phyloP scores from a whole-genome alignment of 2,113 vertebrate genomes.

The Oncorhynchus gorbuscha region DNA sequence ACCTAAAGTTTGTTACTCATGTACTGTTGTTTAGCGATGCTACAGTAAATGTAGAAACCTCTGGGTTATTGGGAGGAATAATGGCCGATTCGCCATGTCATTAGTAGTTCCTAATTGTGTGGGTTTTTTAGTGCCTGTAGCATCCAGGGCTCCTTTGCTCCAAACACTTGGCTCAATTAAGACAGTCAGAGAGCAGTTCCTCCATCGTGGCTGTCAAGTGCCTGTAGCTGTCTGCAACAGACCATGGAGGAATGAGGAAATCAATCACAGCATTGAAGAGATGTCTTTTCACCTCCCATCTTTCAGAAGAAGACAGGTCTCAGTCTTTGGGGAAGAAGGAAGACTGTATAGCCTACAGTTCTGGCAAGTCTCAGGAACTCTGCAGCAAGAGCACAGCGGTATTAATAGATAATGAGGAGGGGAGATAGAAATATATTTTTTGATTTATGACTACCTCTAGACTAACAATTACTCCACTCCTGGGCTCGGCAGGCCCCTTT shows the following conservation, averaged over 20 bases:
- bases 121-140: conserved; percentile 58
- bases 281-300: conserved; percentile 40
- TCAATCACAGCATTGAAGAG: conserved; percentile 64
- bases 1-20: neutral
- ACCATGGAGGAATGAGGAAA: conserved; percentile 58
- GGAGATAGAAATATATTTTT: conserved; percentile 39
- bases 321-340: conserved; percentile 34
- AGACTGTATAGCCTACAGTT: conserved; percentile 18
- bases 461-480: conserved; percentile 69
- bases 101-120: conserved; percentile 64
- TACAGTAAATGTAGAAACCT: conserved; percentile 50
- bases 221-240: conserved; percentile 32
- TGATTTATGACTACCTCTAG: conserved; percentile 70
- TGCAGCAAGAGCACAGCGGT: conserved; percentile 32
- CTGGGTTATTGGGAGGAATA: conserved; percentile 64
- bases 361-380: conserved; percentile 37
- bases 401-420: conserved; percentile 68
- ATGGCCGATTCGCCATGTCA: conserved; percentile 54
- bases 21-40: conserved; percentile 50
- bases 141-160: conserved; percentile 33
- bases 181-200: conserved; percentile 34
- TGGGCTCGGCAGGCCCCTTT: conserved; percentile 46
- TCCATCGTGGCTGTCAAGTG: conserved; percentile 47
- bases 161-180: conserved; percentile 58
- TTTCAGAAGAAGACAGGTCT: conserved; percentile 42